Percentiles rank a stretch among this genome's conserved stretches.
Evolutionary conservation across 1,140 invertebrate genomes (phyloP).

Genomic region (Diabrotica virgifera): DNA sequence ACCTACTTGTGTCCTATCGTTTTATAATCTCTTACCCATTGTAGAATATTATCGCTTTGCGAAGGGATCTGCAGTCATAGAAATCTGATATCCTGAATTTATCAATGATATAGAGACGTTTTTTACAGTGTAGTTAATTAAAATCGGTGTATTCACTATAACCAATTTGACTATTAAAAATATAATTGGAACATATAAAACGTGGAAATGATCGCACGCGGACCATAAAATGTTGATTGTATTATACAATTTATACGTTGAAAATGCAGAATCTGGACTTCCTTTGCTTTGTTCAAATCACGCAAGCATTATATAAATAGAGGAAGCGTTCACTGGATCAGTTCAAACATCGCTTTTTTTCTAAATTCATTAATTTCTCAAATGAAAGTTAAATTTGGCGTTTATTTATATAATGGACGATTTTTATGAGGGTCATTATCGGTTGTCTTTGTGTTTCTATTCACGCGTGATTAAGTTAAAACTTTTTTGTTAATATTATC

Average conservation of each 20-base stretch:
- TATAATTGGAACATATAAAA: slow-evolving; percentile 22
- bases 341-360: slow-evolving; percentile 11
- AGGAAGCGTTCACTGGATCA: slow-evolving; percentile 24
- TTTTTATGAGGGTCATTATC: neutral
- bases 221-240: slow-evolving; percentile 21
- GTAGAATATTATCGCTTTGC: too few species aligned
- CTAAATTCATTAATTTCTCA: slow-evolving; percentile 24
- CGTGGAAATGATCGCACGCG: slow-evolving; percentile 11
- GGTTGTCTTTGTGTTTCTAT: too few species aligned
- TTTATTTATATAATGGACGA: slow-evolving; percentile 14
- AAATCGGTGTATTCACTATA: neutral
- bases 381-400: slow-evolving; percentile 24
- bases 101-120: neutral
- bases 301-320: slow-evolving; percentile 30
- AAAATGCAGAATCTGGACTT: slow-evolving; percentile 27
- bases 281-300: slow-evolving; percentile 28
- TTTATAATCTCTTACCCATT: too few species aligned
- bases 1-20: too few species aligned
- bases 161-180: slow-evolving; percentile 14
- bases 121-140: neutral
- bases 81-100: too few species aligned
- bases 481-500: too few species aligned
- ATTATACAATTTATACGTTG: slow-evolving; percentile 21
- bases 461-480: too few species aligned
- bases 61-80: too few species aligned